These are phyloP conservation scores for Pandemis corylana DNA, from an alignment of 2,888 invertebrate genomes.

Conservation along the genomic window DNA sequence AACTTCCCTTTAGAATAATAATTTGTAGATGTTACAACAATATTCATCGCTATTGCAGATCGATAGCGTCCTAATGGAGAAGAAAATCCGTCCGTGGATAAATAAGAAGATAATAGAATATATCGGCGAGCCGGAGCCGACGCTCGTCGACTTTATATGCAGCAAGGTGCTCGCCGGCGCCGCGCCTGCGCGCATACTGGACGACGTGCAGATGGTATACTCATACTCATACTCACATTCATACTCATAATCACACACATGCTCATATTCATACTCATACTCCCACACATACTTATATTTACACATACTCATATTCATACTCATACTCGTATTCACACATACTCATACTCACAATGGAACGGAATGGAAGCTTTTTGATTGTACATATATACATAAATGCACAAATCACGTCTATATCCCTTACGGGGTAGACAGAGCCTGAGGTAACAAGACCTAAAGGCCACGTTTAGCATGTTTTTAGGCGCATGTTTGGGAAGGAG, in stretches of 20 bases:
- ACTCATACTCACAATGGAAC: neutral
- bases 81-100: conserved; percentile 99
- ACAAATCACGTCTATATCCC: too few relatives aligned
- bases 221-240: neutral
- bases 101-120: conserved; percentile 99
- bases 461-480: too few relatives aligned
- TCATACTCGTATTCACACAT: neutral
- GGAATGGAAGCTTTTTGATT: too few relatives aligned
- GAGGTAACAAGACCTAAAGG: too few relatives aligned
- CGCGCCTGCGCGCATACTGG: conserved; percentile 96
- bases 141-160: conserved; percentile 99
- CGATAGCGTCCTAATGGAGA: conserved; percentile 93
- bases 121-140: conserved; percentile 99
- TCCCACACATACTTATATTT: neutral
- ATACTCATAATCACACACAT: neutral
- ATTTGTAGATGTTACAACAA: too few relatives aligned
- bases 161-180: conserved; percentile 98
- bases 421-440: too few relatives aligned
- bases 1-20: too few relatives aligned
- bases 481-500: too few relatives aligned
- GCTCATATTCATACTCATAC: neutral
- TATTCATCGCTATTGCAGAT: conserved; percentile 71
- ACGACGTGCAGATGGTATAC: conserved; percentile 89
- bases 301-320: neutral
- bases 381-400: too few relatives aligned